Evolutionary conservation across 2,797 vertebrate species (phyloP), one percentile per base, ranked within the genome.

Genomic region (Kryptopterus vitreolus): DNA sequence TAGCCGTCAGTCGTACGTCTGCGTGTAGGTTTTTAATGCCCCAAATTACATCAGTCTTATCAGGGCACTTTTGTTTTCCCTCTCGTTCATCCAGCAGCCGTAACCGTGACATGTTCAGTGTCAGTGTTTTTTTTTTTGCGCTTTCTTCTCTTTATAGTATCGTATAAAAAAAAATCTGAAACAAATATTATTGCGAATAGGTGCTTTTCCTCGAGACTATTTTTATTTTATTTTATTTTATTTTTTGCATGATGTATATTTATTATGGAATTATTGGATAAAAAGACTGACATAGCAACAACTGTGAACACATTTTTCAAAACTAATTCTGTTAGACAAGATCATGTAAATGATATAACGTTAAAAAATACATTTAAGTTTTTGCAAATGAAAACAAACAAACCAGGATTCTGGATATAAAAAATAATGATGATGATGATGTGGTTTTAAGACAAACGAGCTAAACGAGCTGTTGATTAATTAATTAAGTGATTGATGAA

Each of bases 71-170:
- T 20, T 29, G 4, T 4, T 0, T 48, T 18, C 4, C 66, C 48
- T 78, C 71, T 85, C 78, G 58, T 38, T 76, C 35, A 66, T 53
- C 43, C 53, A 52, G 18, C 59, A 3, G 3, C 35, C n/a, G n/a
- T n/a, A 46, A 62, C 57, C 20, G 68, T 29, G 69, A 43, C 33
- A 20, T 48, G 68, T 12, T 77, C 76, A 61, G 52, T 74, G 10
- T 46, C 66, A 63, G 77, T 68, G 78, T 77, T 3, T 38, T 38
- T 69, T 15, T 31, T 53, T 43, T 61, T 77, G n/a, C n/a, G n/a
- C 58, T 16, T 31, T 46, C 33, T 61, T 55, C 63, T 55, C 8
- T 58, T 73, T 58, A 73, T 57, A 24, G 33, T n/a, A 55, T 15
- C 4, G 70, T 72, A 15, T 57, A 31, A 24, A 8, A 55, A 31